Evolutionary conservation across 2,888 invertebrate genomes (phyloP).

Genomic region (Anthophora plumipes): DNA sequence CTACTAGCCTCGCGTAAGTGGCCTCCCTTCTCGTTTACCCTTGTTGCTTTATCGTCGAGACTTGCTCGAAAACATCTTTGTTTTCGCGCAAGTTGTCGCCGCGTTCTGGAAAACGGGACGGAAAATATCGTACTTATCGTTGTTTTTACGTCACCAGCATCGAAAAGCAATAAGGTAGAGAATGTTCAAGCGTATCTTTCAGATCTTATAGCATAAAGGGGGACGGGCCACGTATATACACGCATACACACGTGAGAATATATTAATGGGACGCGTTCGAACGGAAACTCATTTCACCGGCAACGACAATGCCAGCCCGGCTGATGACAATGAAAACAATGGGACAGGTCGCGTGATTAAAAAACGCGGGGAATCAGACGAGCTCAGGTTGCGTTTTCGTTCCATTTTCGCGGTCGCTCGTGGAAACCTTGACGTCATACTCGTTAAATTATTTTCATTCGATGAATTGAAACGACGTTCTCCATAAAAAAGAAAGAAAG

Average conservation of each 20-base stretch:
- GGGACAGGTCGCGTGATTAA: conserved; percentile 54
- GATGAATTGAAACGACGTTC: background rate
- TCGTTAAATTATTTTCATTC: background rate
- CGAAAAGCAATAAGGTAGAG: too few relatives aligned
- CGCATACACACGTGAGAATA: conserved; percentile 19
- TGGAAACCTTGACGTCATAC: background rate
- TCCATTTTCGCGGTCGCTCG: background rate
- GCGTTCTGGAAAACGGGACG: too few relatives aligned
- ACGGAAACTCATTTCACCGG: conserved; percentile 63
- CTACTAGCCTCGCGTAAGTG: conserved; percentile 26
- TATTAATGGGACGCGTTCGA: conserved; percentile 60
- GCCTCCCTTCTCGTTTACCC: conserved; percentile 4
- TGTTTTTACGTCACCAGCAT: too few relatives aligned
- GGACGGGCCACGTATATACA: conserved; percentile 6
- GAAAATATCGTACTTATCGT: too few relatives aligned
- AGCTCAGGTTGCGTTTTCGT: conserved; percentile 9
- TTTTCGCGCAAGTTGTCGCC: background rate
- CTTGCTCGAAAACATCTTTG: background rate
- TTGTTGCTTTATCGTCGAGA: conserved; percentile 25
- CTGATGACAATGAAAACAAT: conserved; percentile 59
- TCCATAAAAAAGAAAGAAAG: too few relatives aligned
- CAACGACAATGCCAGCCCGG: conserved; percentile 46
- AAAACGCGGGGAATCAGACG: conserved; percentile 15
- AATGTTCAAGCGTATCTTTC: too few relatives aligned
- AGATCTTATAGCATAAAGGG: too few relatives aligned